Base-by-base conservation (phyloP, 2,113 vertebrate species). In the Cebidichthys violaceus region DNA sequence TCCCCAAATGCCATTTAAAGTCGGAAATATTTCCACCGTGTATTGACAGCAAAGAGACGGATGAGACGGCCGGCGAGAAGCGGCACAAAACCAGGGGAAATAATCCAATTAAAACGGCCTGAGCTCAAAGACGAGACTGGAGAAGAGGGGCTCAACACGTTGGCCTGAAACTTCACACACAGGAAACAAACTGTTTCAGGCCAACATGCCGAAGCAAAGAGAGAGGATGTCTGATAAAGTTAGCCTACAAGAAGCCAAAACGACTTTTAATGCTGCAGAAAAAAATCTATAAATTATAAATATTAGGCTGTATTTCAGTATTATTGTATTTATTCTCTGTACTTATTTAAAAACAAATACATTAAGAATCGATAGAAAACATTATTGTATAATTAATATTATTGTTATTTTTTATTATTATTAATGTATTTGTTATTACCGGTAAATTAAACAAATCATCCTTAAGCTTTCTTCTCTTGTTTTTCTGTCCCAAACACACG, bases 1-100 rank as follows among this genome's bases (percentile, higher is more conserved):
- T 90, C 90, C 90, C 89, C 86, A 90, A 94, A 93, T 94, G 91
- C 89, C 88, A 91, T 88, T 92, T 91, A 92, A 93, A 85, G 90
- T 89, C 90, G 91, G 90, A 93, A 94, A 94, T 93, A 90, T 92
- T 94, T 92, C 79, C 81, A 77, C 66, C 79, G 78, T 85, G 86
- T 93, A 93, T 90, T 92, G 94, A 92, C 92, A 92, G 82, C 74
- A 66, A 22, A 54, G 77, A 90, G 87, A 92, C 83, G 79, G 79
- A 81, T 65, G 88, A 88, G 88, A 61, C 79, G 85, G 84, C 61
- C 75, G 60, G 27, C 31, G 68, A 81, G 70, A 27, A 52, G 79
- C 65, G 70, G 59, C 88, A 70, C 79, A 52, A 64, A 69, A 55
- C 0, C 71, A 33, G 4, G 43, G 10, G 72, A 85, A 66, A 67